Evolutionary conservation across 2,113 vertebrate genomes (phyloP), one percentile per base, ranked within the genome.

Genomic region (Myocastor coypus): DNA sequence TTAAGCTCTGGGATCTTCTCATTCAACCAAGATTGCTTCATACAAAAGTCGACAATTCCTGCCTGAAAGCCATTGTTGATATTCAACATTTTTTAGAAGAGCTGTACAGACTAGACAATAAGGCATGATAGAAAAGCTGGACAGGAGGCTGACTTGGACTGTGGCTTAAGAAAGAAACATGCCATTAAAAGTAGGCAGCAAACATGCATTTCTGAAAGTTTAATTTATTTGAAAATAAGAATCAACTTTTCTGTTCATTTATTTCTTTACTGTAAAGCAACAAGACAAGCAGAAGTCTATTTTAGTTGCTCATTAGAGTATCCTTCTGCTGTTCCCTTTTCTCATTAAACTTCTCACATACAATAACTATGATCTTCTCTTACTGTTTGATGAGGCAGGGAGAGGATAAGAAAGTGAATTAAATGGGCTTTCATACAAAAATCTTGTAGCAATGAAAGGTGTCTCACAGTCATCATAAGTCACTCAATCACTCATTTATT

Each of bases 21-120:
- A 99, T 99, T 99, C 99, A 99, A 98, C 98, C 98, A 99, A 99
- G 99, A 99, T 99, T 99, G 99, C 99, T 99, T 99, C 99, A 99
- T 99, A 99, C 99, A 99, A 99, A 99, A 99, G 99, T 99, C 99
- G 99, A 99, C 99, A 99, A 99, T 99, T 98, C 98, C 98, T 97
- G 98, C 98, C 98, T 99, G 99, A 99, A 99, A 99, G 99, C 99
- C 99, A 99, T 99, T 99, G 99, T 99, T 99, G 99, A 99, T 99
- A 99, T 99, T 99, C 99, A 99, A 99, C 99, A 99, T 99, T 99
- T 99, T 99, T 99, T 98, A 99, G 97, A 99, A 99, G 99, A 99
- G 99, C 99, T 99, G 99, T 99, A 99, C 99, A 99, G 99, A 99
- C 99, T 99, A 99, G 99, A 99, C 99, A 99, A 99, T 99, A 99